These are phyloP conservation scores for Campylorhamphus procurvoides DNA, from an alignment of 2,113 vertebrate genomes.

Conservation along the genomic window DNA sequence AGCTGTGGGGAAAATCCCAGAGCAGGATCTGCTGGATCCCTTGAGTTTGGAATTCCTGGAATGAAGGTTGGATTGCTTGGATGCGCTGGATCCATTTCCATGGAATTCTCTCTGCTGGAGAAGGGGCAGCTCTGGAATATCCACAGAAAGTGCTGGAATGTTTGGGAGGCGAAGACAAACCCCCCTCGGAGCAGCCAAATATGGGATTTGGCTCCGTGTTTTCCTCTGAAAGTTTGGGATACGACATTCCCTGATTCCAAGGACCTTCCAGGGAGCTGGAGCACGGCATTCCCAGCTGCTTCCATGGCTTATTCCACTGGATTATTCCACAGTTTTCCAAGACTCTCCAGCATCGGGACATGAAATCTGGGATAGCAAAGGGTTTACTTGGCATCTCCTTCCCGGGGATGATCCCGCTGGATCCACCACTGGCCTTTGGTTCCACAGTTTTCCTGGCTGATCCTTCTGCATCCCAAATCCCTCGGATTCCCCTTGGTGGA, in stretches of 20 bases:
- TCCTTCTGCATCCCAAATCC: fast-evolving
- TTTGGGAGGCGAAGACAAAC: fast-evolving
- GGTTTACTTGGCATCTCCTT: background rate
- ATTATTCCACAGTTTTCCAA: background rate
- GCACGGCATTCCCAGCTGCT: fast-evolving
- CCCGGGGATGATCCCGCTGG: background rate
- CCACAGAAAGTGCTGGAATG: fast-evolving
- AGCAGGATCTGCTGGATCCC: fast-evolving
- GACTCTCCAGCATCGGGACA: background rate
- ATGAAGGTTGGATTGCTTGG: background rate
- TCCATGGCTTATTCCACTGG: background rate
- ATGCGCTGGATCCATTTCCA: background rate
- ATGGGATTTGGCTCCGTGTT: fast-evolving
- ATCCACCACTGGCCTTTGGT: background rate
- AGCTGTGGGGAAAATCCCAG: background rate
- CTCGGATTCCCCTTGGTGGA: background rate
- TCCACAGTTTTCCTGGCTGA: background rate
- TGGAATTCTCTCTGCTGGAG: background rate
- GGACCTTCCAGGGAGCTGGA: background rate
- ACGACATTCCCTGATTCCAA: fast-evolving
- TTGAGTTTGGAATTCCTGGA: background rate
- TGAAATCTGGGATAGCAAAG: background rate
- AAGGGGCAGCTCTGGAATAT: background rate
- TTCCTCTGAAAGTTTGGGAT: background rate
- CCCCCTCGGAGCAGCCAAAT: background rate